Base-by-base conservation (phyloP, 2,888 invertebrate species). In the Pristionchus fissidentatus region DNA sequence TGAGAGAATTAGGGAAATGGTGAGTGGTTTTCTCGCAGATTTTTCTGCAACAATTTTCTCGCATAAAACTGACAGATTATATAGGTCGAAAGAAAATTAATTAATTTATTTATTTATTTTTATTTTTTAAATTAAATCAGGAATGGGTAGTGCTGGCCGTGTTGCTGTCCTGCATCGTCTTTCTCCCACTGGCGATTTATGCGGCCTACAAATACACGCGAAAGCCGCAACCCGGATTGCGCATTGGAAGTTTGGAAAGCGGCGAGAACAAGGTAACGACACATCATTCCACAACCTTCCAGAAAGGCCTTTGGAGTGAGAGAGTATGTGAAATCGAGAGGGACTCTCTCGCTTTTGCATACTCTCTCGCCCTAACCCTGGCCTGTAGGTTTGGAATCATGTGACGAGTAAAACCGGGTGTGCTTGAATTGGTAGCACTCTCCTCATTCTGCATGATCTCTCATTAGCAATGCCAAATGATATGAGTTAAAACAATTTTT, bases 81-180 rank as follows among this genome's bases (percentile, higher is more conserved):
- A 32, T 10, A 62, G 8, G 8, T 13, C 38, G 41, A 13, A 55
- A 22, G 55, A 22, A 66, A 38, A n/a, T n/a, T 38, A 35, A 19
- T 1, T 22, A 38, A 66, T 35, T 26, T 22, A 22, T 66, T 0
- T 38, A 35, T 19, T 0, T 13, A 62, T 70, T 7, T 43, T 1
- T 5, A 19, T 8, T 62, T 26, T 3, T 60, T 32, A 55, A 13
- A 8, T 22, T 66, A 13, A n/a, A n/a, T 60, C 35, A 79, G 79
- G 79, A 79, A 41, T 79, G 79, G 79, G 19, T 79, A n/a, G 55
- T 79, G 35, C 79, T 79, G 55, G 79, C 38, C 55, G 55, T 29
- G 15, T 41, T 79, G 35, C 79, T 79, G 1, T 55, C 49, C 26
- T 49, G 55, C 57, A 52, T 79, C 38, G 43, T 79, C 26, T n/a